Evolutionary conservation across 2,888 invertebrate genomes (phyloP), one percentile per base, ranked within the genome.

Genomic region (Phyto melanocephala): DNA sequence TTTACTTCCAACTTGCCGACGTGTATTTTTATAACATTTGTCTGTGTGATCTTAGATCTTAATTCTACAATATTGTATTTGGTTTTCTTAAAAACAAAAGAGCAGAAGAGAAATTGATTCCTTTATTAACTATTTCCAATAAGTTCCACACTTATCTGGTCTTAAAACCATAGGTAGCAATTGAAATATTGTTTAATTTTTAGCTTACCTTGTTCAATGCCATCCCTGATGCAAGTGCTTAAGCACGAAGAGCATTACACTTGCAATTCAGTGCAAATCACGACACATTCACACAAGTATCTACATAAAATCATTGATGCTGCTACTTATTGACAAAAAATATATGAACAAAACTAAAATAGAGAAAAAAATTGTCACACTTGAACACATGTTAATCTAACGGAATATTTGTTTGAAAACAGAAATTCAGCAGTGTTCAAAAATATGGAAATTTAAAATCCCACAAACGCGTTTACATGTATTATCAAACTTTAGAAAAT

Each of bases 161-260:
- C n/a, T n/a, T n/a, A n/a, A n/a, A n/a, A n/a, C n/a, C n/a, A n/a
- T n/a, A n/a, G n/a, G n/a, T n/a, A 1, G 15, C 15, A 13, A 20
- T 28, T 28, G 4, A 20, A 60, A 40, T 42, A 45, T 6, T 45
- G 56, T 58, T 65, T 65, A 65, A 65, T 65, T 65, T 65, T n/a
- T 37, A 56, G 56, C 74, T 75, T 75, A 65, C 74, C 56, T 65
- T 65, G 54, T 68, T 77, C 68, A 77, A 77, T 77, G 76, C 54
- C 76, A 52, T 45, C 74, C 63, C 56, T 65, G 42, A 74, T 42
- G 22, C 15, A 56, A 58, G 56, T 22, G 35, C 56, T 74, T 75
- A 56, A 24, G 65, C 65, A 28, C 47, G 65, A 65, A 65, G 63
- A 65, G 65, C 54, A 65, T 65, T 24, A 75, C 35, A 63, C 58